Conservation (phyloP, 2,888 invertebrate genomes). For the Apodemia duryi region DNA sequence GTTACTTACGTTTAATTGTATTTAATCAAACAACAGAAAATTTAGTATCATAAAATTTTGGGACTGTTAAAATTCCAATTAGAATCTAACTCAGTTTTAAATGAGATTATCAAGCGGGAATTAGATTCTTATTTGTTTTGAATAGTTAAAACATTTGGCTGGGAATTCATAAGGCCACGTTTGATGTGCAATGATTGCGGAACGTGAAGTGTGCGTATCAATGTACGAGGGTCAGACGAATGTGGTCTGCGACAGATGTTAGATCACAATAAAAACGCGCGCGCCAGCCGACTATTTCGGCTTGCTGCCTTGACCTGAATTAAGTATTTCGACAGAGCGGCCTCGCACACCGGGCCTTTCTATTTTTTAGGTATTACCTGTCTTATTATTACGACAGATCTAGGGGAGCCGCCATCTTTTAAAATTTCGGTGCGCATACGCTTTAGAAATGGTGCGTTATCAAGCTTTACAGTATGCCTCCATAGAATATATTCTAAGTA, state of each 20-base stretch:
- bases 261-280: constrained; percentile 76
- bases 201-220: constrained; percentile 23
- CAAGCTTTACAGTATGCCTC: not conserved
- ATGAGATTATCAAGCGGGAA: not conserved
- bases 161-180: constrained; percentile 2
- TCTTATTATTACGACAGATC: constrained; percentile 76
- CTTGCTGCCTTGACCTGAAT: constrained; percentile 77
- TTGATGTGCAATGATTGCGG: constrained; percentile 24
- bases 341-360: constrained; percentile 79
- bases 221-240: constrained; percentile 40
- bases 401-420: constrained; percentile 66
- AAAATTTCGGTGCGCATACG: constrained; percentile 59
- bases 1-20: not conserved
- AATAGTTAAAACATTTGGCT: not conserved
- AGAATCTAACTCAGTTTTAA: not conserved
- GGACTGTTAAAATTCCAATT: not conserved
- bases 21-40: not conserved
- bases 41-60: not conserved
- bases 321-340: constrained; percentile 76
- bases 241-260: constrained; percentile 69
- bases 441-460: constrained; percentile 33
- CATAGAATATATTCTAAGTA: not conserved
- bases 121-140: constrained; percentile 9
- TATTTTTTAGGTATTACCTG: constrained; percentile 80
- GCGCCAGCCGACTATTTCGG: constrained; percentile 77